Percentiles rank a stretch among this genome's conserved stretches.
Evolutionary conservation across 1,140 invertebrate genomes (phyloP).

Genomic region (Ditylenchus dipsaci): DNA sequence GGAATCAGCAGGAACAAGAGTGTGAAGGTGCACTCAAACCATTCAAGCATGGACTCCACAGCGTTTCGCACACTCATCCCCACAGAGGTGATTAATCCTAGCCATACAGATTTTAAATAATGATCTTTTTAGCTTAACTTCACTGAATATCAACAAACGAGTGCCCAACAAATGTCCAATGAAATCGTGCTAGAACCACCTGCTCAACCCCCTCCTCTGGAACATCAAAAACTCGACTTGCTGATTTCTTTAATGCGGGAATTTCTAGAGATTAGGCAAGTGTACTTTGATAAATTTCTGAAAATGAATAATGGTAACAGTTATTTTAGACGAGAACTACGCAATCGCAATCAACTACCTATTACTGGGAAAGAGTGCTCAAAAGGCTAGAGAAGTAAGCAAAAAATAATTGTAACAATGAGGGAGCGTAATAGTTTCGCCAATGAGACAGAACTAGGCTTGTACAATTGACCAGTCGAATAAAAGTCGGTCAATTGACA

Average conservation of each 20-base stretch:
- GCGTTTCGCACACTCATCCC: constrained; percentile 51
- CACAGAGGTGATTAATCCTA: constrained; percentile 39
- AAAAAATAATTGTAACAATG: no score
- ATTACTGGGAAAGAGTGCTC: constrained; percentile 56
- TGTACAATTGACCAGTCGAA: no score
- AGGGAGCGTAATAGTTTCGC: no score
- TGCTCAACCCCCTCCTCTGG: constrained; percentile 6
- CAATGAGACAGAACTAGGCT: no score
- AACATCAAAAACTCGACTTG: constrained; percentile 42
- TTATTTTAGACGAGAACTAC: constrained; percentile 26
- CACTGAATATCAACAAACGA: constrained; percentile 50
- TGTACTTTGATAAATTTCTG: not conserved
- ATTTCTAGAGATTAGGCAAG: constrained; percentile 34
- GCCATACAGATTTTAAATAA: constrained; percentile 5
- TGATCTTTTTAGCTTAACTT: constrained; percentile 50
- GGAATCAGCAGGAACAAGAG: constrained; percentile 40
- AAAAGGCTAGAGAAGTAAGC: constrained; percentile 39
- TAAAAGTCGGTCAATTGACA: no score
- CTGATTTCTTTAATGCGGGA: constrained; percentile 49
- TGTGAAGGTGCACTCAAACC: constrained; percentile 38
- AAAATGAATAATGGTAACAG: not conserved
- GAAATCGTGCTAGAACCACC: constrained; percentile 27
- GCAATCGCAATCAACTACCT: constrained; percentile 35
- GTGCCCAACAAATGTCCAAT: constrained; percentile 40
- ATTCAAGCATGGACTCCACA: constrained; percentile 45